Evolutionary conservation across 2,888 invertebrate species (phyloP).

Genomic region (Andrena trimmerana): DNA sequence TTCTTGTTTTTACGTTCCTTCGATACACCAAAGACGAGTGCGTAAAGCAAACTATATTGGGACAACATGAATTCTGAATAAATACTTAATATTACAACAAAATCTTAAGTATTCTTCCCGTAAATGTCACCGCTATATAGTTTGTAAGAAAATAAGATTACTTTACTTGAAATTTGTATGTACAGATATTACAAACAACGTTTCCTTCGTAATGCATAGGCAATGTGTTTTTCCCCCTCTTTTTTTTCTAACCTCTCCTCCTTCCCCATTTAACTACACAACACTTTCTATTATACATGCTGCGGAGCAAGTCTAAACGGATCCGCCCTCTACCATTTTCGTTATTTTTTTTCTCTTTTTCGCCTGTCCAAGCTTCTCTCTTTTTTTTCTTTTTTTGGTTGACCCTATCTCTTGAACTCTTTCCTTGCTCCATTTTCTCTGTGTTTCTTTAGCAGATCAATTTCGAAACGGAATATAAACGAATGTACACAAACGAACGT

Average conservation of each 20-base stretch:
- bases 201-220: slow-evolving; percentile 73
- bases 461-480: slow-evolving; percentile 15
- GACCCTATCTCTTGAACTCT: no score
- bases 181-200: slow-evolving; percentile 83
- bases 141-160: slow-evolving; percentile 84
- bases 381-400: no score
- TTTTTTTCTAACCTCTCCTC: slow-evolving; percentile 11
- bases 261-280: slow-evolving; percentile 60
- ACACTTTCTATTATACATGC: slow-evolving; percentile 69
- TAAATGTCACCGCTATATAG: slow-evolving; percentile 79
- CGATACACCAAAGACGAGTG: slow-evolving; percentile 75
- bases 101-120: slow-evolving; percentile 79
- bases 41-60: slow-evolving; percentile 78
- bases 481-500: not conserved
- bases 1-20: slow-evolving; percentile 39
- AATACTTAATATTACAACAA: slow-evolving; percentile 80
- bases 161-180: slow-evolving; percentile 83
- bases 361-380: slow-evolving; percentile 12
- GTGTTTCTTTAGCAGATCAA: not conserved
- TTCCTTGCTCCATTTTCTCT: not conserved
- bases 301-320: slow-evolving; percentile 63
- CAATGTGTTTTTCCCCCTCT: slow-evolving; percentile 66
- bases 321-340: slow-evolving; percentile 44
- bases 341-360: not conserved
- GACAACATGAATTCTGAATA: slow-evolving; percentile 78